Evolutionary conservation across 1,140 invertebrate genomes (phyloP).

Genomic region (Microplitis demolitor): DNA sequence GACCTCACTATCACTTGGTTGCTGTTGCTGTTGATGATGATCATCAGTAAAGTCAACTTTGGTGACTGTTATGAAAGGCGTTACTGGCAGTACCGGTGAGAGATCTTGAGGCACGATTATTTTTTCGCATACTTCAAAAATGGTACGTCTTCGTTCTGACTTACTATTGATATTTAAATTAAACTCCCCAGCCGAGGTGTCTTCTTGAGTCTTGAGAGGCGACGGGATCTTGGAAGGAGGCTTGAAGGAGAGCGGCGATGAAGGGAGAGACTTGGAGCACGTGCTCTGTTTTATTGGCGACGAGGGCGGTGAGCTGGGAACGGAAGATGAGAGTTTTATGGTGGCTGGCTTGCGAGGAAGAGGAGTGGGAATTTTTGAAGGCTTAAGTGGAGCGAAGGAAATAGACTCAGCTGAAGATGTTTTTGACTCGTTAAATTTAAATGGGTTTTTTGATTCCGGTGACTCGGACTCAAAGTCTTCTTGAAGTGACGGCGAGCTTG

Average conservation of each 20-base stretch:
- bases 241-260: slow-evolving; percentile 1
- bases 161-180: slow-evolving; percentile 2
- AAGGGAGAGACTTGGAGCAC: background rate
- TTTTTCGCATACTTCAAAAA: slow-evolving; percentile 57
- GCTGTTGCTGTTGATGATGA: slow-evolving; percentile 32
- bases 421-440: slow-evolving; percentile 21
- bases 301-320: slow-evolving; percentile 16
- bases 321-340: slow-evolving; percentile 15
- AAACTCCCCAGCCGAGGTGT: background rate
- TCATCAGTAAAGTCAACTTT: slow-evolving; percentile 33
- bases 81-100: slow-evolving; percentile 39
- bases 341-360: slow-evolving; percentile 48
- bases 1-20: slow-evolving; percentile 44
- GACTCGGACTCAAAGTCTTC: slow-evolving; percentile 15
- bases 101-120: slow-evolving; percentile 48
- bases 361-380: slow-evolving; percentile 55
- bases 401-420: background rate
- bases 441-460: background rate
- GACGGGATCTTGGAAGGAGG: slow-evolving; percentile 20
- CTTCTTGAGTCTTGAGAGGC: slow-evolving; percentile 9
- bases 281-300: slow-evolving; percentile 1
- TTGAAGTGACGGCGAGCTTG: background rate
- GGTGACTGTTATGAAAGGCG: slow-evolving; percentile 53
- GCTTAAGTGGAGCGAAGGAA: slow-evolving; percentile 23
- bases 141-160: slow-evolving; percentile 42